Conservation (phyloP, 2,113 vertebrate species). For the Perccottus glenii region DNA sequence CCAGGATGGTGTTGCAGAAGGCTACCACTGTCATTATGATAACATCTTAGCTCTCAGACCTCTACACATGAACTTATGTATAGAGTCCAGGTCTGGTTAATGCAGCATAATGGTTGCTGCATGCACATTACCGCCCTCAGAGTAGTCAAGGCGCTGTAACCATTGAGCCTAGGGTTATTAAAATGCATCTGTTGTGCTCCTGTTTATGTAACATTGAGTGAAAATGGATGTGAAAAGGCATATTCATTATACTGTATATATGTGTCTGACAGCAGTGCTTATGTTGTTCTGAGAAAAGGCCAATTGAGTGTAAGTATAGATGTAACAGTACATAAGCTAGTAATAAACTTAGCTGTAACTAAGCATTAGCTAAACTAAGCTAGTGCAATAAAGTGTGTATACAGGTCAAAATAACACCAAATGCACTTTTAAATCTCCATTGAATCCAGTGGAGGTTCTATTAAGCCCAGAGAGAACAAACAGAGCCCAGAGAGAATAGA, state of each 20-base stretch:
- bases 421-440: no score
- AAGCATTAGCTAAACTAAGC: no score
- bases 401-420: no score
- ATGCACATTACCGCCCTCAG: neutral
- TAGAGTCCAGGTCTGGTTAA: neutral
- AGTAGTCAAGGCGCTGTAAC: neutral
- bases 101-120: neutral
- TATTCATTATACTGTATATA: neutral
- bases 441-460: no score
- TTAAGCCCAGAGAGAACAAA: no score
- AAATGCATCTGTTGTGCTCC: neutral
- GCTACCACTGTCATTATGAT: neutral
- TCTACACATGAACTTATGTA: neutral
- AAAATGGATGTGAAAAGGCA: neutral
- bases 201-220: constrained; percentile 5
- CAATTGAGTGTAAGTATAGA: no score
- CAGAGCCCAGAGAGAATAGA: no score
- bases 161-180: neutral
- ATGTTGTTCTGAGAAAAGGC: constrained; percentile 3
- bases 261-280: neutral
- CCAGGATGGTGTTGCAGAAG: neutral
- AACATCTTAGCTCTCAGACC: neutral
- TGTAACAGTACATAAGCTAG: no score
- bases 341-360: no score
- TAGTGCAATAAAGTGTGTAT: no score